Percentiles rank a stretch among this genome's conserved stretches.
Evolutionary conservation across 2,113 vertebrate species (phyloP).

Genomic region (Garra rufa): DNA sequence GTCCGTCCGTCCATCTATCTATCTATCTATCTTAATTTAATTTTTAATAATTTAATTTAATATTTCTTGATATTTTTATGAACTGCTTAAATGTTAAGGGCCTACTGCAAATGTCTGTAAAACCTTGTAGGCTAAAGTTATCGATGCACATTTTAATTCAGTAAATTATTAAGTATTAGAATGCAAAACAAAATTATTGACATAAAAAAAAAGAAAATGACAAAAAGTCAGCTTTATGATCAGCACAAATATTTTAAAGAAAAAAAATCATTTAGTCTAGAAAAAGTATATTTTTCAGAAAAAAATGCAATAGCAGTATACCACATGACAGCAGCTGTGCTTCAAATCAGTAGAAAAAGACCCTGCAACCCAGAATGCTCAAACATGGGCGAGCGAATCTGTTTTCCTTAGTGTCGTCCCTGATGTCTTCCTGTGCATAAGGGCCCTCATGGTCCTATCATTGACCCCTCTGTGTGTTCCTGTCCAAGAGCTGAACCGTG

Average conservation of each 20-base stretch:
- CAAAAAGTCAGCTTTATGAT: not conserved
- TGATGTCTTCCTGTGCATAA: slow-evolving; percentile 59
- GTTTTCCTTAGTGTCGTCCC: slow-evolving; percentile 57
- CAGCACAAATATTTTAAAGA: not conserved
- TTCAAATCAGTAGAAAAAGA: not conserved
- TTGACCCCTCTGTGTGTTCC: slow-evolving; percentile 74
- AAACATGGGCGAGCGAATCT: slow-evolving; percentile 12
- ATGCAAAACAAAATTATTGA: too few relatives aligned
- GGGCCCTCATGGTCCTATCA: slow-evolving; percentile 68
- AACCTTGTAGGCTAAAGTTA: not conserved
- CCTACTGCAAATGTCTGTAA: not conserved
- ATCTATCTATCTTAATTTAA: too few relatives aligned
- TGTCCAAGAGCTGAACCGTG: slow-evolving; percentile 76
- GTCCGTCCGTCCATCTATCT: too few relatives aligned
- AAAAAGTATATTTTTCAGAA: not conserved
- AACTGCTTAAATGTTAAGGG: not conserved
- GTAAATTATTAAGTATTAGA: not conserved
- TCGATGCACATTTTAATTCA: not conserved
- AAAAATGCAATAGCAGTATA: not conserved
- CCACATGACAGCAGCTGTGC: slow-evolving; percentile 35
- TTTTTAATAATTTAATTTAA: too few relatives aligned
- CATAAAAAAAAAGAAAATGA: not conserved
- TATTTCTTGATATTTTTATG: not conserved
- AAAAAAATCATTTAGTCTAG: not conserved
- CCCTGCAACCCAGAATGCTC: not conserved